Base-by-base conservation (phyloP, 92 coral and sea anemone genomes). In the Parazoanthus swiftii region DNA sequence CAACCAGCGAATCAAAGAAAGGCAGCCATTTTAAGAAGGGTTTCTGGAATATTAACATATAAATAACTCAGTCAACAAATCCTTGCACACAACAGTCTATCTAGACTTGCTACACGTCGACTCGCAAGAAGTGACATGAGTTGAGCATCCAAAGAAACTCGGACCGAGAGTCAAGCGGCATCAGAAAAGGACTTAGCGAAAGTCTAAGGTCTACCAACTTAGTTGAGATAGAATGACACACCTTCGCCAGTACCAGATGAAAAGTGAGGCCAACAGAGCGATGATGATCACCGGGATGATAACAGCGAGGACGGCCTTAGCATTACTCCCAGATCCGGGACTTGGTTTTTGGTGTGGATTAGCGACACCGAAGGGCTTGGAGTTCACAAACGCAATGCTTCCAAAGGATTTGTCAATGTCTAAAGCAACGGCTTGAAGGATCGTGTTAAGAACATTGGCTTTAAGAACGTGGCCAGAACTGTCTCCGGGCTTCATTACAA, bases 161-260 rank as follows among this genome's bases (percentile, higher is more conserved):
- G 33, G 33, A 29, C 33, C 33, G 33, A 29, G 33, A 29, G 33
- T 29, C 33, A 29, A 29, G 33, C 33, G 33, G 33, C 33, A 29
- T 29, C 33, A 29, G 33, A 29, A 29, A 29, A 29, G 33, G 33
- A 29, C 33, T 29, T 29, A 29, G 33, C 33, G 33, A 29, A 29
- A 29, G 33, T 29, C 33, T 29, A 29, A 29, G 33, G 51, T 48
- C 11, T 48, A 48, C 4, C 11, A 48, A 48, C 11, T 48, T 48
- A 20, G 14, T 54, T 54, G 59, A 54, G 18, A 74, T 37, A 74
- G 18, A 14, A 25, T 74, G 78, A 74, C 38, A 16, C 26, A 74
- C 78, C 78, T 74, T 73, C 77, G n/a, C 78, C 80, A 76, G 46
- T 76, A 76, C 80, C 80, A 76, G 80, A 76, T 76, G 51, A 5